A percentile compares a stretch with the other conserved stretches of the same genome.
phyloP scores from a whole-genome alignment of 2,888 invertebrate species.

The Drosophila parthenogenetica region DNA sequence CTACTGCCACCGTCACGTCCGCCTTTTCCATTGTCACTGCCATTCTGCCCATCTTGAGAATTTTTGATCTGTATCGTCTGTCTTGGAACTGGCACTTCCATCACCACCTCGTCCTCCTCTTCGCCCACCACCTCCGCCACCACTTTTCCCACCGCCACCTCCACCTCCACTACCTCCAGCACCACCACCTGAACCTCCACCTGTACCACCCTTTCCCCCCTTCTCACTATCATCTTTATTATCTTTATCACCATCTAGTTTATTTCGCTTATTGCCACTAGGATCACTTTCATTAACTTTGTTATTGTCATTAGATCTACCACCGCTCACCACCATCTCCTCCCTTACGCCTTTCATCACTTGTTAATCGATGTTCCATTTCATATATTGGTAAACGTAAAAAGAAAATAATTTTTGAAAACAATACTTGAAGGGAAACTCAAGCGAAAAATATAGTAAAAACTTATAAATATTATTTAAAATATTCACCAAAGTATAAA shows the following conservation, averaged over 20 bases:
- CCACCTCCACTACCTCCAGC: slow-evolving; percentile 1
- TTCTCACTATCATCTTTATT: background rate
- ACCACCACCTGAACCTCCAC: background rate
- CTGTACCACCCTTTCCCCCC: background rate
- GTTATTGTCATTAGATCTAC: background rate
- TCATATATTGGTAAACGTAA: slow-evolving; percentile 6
- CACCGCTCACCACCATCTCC: slow-evolving; percentile 11
- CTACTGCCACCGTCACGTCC: slow-evolving; percentile 10
- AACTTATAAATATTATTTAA: too few relatives aligned
- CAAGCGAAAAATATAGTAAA: background rate
- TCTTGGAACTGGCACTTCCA: background rate
- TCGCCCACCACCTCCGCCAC: background rate
- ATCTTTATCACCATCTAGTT: background rate
- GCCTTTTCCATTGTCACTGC: slow-evolving; percentile 5
- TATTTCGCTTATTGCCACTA: background rate
- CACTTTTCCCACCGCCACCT: background rate
- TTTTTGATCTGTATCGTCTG: background rate
- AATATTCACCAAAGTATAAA: too few relatives aligned
- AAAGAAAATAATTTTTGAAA: slow-evolving; percentile 4
- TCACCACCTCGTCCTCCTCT: background rate
- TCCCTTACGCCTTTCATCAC: slow-evolving; percentile 4
- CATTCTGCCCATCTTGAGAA: slow-evolving; percentile 18
- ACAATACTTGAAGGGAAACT: slow-evolving; percentile 29
- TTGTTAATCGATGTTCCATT: background rate
- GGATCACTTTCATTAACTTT: slow-evolving; percentile 1